Base-by-base conservation (phyloP, 2,113 vertebrate genomes). In the Prinia subflava region DNA sequence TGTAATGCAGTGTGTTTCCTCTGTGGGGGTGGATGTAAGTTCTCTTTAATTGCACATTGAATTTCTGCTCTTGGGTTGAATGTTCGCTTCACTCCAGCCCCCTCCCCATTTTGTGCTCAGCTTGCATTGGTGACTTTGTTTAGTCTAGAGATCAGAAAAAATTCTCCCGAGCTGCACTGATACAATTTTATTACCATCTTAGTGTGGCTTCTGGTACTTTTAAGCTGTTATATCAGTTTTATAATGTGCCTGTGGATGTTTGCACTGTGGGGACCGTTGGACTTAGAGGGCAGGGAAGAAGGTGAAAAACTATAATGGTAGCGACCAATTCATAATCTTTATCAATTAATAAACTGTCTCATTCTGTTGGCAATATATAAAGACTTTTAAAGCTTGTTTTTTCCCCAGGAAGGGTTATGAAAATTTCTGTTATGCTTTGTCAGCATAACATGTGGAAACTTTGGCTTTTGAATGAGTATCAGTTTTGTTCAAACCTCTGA, bases 81-180 rank as follows among this genome's bases (percentile, higher is more conserved):
- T 24, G 33, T 53, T 87, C 57, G 67, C 80, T 87, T 65, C 42
- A 27, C 21, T 64, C 33, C 11, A 12, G 73, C 50, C 68, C 37
- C 31, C 30, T 6, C 63, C 9, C 24, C 0, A 2, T 57, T 69
- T 63, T 80, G 59, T 4, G 15, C 74, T 91, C 49, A 25, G 1
- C 70, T 83, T 78, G 53, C 41, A 14, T 55, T 65, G 50, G 50
- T 2, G 21, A 50, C 67, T 93, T 95, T 95, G 92, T 97, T 96
- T 97, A 96, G 93, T 97, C 92, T 97, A 67, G 81, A 81, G 41
- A 75, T 69, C 44, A 27, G 75, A 73, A 81, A 80, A 90, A 68
- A 68, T 4, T 1, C 75, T 83, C 47, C 5, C 3, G 35, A 92
- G 25, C 42, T 86, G 71, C 62, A 65, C 35, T 37, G 42, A 49